Conservation (phyloP, 2,797 vertebrate species). For the Spondyliosoma cantharus region DNA sequence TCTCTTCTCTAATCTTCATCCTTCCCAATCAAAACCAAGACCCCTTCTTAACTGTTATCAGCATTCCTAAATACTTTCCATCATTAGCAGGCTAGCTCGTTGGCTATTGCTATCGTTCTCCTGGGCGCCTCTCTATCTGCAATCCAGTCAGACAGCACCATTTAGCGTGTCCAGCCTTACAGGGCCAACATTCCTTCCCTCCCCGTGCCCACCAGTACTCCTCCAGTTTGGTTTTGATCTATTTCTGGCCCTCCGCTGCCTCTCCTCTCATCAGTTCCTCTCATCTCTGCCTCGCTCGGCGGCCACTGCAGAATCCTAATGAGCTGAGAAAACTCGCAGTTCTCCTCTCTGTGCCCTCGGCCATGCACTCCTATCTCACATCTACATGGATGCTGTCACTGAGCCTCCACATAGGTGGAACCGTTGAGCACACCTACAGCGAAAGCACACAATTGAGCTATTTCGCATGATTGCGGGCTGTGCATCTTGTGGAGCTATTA, state of each 20-base stretch:
- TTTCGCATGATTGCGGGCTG: constrained; percentile 18
- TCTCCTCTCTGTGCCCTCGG: constrained; percentile 23
- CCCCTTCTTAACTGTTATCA: constrained; percentile 60
- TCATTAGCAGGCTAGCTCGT: constrained; percentile 59
- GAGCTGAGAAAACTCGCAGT: constrained; percentile 54
- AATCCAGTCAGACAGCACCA: constrained; percentile 67
- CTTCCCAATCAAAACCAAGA: constrained; percentile 62
- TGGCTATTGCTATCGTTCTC: constrained; percentile 39
- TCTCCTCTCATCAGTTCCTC: constrained; percentile 72
- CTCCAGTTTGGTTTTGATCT: constrained; percentile 75
- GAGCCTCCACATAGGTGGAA: constrained; percentile 22
- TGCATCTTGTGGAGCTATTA: constrained; percentile 35
- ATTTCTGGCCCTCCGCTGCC: constrained; percentile 69
- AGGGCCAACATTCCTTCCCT: constrained; percentile 62
- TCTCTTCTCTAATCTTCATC: constrained; percentile 58
- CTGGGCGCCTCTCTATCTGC: constrained; percentile 58
- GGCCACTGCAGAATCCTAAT: constrained; percentile 70
- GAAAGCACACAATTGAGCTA: constrained; percentile 26
- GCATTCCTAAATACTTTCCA: constrained; percentile 59
- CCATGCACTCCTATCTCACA: constrained; percentile 34
- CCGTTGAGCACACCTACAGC: constrained; percentile 26
- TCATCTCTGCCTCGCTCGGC: constrained; percentile 62
- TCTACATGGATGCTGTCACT: constrained; percentile 18
- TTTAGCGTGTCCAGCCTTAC: constrained; percentile 69
- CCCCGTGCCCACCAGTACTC: constrained; percentile 51